phyloP scores from a whole-genome alignment of 2,888 invertebrate species.

The Lagria hirta region DNA sequence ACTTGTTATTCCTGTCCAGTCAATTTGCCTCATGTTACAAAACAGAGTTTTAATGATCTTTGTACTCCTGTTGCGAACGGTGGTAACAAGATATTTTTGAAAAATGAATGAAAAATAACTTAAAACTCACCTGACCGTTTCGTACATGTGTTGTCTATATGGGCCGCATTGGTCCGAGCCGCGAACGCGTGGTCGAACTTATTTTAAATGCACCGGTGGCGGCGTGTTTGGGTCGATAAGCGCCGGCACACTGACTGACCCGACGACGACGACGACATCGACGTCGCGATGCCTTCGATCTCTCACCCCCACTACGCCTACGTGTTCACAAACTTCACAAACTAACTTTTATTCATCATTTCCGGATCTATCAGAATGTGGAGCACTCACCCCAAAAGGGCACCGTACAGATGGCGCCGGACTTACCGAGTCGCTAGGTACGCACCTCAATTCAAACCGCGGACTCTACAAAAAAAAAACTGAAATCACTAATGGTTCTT shows the following conservation, averaged over 20 bases:
- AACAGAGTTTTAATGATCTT: slow-evolving; percentile 11
- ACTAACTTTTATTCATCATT: slow-evolving; percentile 30
- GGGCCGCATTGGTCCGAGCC: slow-evolving; percentile 50
- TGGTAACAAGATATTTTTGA: slow-evolving; percentile 6
- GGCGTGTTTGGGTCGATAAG: slow-evolving; percentile 44
- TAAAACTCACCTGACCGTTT: slow-evolving; percentile 45
- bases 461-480: no score
- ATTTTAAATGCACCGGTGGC: slow-evolving; percentile 34
- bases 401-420: no score
- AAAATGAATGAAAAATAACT: slow-evolving; percentile 5
- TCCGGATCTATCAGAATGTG: slow-evolving; percentile 35
- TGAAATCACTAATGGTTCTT: no score
- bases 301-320: slow-evolving; percentile 35
- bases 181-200: slow-evolving; percentile 43
- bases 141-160: slow-evolving; percentile 53
- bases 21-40: slow-evolving; percentile 16
- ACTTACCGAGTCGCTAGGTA: no score
- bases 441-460: no score
- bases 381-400: no score
- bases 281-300: slow-evolving; percentile 48
- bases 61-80: slow-evolving; percentile 11
- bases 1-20: slow-evolving; percentile 9
- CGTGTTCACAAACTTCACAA: slow-evolving; percentile 32
- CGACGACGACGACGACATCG: slow-evolving; percentile 46
- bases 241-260: slow-evolving; percentile 52